phyloP scores from a whole-genome alignment of 2,888 invertebrate genomes.

The Malthinus seriepunctatus region DNA sequence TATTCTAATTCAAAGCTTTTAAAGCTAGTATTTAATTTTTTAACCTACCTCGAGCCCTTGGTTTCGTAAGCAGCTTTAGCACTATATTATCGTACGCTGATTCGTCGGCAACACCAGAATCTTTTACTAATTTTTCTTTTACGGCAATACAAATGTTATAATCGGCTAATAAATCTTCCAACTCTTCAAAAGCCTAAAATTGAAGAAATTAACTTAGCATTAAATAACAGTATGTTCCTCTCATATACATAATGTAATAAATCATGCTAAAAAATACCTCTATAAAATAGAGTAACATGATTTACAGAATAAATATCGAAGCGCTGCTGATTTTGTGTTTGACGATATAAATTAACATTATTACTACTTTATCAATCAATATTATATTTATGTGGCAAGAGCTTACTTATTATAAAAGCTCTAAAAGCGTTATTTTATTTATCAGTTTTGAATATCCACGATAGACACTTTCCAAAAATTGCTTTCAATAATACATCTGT shows the following conservation, averaged over 20 bases:
- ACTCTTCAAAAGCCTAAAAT: conserved; percentile 88
- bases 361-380: too few relatives aligned
- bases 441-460: too few relatives aligned
- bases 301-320: too few relatives aligned
- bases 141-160: conserved; percentile 91
- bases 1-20: too few relatives aligned
- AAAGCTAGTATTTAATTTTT: too few relatives aligned
- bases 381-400: too few relatives aligned
- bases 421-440: too few relatives aligned
- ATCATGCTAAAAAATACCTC: not conserved
- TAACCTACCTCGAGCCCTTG: conserved; percentile 82
- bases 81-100: conserved; percentile 88
- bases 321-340: too few relatives aligned
- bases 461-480: too few relatives aligned
- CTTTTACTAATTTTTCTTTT: conserved; percentile 92
- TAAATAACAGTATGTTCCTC: not conserved
- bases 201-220: conserved; percentile 20
- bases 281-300: not conserved
- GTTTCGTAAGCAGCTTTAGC: conserved; percentile 79
- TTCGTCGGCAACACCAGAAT: conserved; percentile 91
- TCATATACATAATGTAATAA: not conserved
- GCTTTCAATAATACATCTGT: too few relatives aligned
- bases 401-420: too few relatives aligned
- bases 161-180: conserved; percentile 82
- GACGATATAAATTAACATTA: too few relatives aligned